Evolutionary conservation across 1,140 invertebrate genomes (phyloP), one percentile per base, ranked within the genome.

Genomic region (Macrobrachium rosenbergii): DNA sequence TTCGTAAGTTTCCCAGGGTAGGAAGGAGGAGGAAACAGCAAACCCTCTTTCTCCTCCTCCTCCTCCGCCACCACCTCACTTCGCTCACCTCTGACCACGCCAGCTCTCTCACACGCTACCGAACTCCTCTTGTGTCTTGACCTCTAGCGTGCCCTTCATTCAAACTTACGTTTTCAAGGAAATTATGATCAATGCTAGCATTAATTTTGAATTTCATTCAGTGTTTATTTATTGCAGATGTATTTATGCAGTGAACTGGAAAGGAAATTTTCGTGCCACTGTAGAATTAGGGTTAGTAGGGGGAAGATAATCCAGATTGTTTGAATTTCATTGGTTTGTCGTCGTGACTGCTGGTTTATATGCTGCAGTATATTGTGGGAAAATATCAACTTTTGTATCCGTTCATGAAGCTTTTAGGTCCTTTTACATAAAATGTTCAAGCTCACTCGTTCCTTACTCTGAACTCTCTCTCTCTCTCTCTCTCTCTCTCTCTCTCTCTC

Each of bases 1-100:
- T 75, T 77, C 17, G 37, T 19, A 77, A 58, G 75, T 77, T 77
- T 77, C 75, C 75, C 75, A 77, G 52, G 75, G 75, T 16, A 37
- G 19, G 23, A n/a, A 58, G 59, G 45, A 21, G 45, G 19, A 58
- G 43, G 52, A 77, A 77, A 45, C 75, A 45, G n/a, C 75, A 5
- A 19, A 17, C 17, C 45, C 45, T 64, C 62, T 59, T 64, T 37
- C 79, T 59, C 63, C 64, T 45, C 21, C 64, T 67, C 60, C 14
- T 62, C 28, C 79, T 16, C 64, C 8, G 14, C 58, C 11, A 21
- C 77, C 21, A 12, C 52, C 23, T 58, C 59, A n/a, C 37, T 52
- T 23, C 76, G 43, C 43, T 78, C 76, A 23, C 58, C 37, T 45
- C 43, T 63, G 37, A 21, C 43, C 62, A 45, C 80, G 62, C 62